Evolutionary conservation across 2,113 vertebrate genomes (phyloP).

Genomic region (Alaudala cheleensis): DNA sequence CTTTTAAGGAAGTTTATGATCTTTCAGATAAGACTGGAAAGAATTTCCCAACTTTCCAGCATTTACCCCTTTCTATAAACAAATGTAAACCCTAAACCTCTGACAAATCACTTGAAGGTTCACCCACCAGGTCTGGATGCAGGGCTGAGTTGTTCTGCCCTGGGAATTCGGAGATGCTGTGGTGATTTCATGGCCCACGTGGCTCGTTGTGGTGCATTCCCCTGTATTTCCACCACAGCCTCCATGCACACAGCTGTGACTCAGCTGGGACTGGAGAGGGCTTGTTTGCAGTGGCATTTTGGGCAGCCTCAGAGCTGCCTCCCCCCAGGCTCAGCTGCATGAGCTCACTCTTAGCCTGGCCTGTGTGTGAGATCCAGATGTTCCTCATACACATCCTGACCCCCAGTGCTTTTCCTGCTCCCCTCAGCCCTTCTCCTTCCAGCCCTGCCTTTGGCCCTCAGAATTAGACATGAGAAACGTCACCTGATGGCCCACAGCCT

Average conservation of each 20-base stretch:
- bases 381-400: background rate
- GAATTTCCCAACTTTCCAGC: background rate
- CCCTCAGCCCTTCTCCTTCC: background rate
- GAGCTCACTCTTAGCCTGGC: background rate
- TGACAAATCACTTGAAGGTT: background rate
- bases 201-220: background rate
- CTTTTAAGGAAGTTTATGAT: constrained; percentile 19
- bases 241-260: background rate
- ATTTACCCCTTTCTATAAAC: background rate
- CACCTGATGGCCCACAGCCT: background rate
- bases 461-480: background rate
- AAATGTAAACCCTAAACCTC: background rate
- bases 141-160: background rate
- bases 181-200: background rate
- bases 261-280: background rate
- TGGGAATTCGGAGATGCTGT: background rate
- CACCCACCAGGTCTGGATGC: background rate
- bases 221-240: background rate
- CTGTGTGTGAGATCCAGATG: background rate
- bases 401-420: rapidly evolving
- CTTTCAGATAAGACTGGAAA: constrained; percentile 20
- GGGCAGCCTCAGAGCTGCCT: constrained; percentile 7
- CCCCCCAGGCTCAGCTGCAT: background rate
- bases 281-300: background rate
- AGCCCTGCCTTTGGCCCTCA: background rate